Evolutionary conservation across 2,113 vertebrate species (phyloP), one percentile per base, ranked within the genome.

Genomic region (Peromyscus polionotus): DNA sequence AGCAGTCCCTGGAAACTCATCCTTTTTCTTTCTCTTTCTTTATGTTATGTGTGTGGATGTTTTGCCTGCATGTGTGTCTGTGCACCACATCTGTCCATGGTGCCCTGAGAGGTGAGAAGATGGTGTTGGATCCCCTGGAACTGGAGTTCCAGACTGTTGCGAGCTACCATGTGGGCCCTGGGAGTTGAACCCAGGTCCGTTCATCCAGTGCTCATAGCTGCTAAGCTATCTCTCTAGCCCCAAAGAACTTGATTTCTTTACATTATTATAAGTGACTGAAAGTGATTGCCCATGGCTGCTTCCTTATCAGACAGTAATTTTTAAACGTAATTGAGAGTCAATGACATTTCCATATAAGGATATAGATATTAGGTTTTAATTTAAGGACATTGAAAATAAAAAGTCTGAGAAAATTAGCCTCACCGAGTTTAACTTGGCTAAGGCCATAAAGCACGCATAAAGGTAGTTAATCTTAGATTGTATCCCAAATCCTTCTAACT

Each of bases 401-500:
- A 59, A 39, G 20, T 59, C 54, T 84, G 91, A 22, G 51, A 93
- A 76, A 88, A 0, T 67, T 19, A 91, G n/a, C 14, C 42, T 93
- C 45, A 11, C 16, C 1, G 57, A 88, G 4, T 93, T 80, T 88
- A 83, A 94, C 51, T 94, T 42, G 16, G 28, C 42, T 42, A 72
- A 89, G 77, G 17, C 80, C 68, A 83, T 2, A 48, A 54, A 84
- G 57, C 54, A 85, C 33, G n/a, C 76, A 51, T 4, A 81, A 0
- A 88, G 45, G 3, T 92, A 57, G 19, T 65, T 83, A 54, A 85
- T 86, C 72, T 93, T 91, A 70, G 19, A 93, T 95, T 94, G 89
- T 45, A 93, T 73, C 63, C n/a, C 31, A 88, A 65, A 72, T 65
- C 36, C 61, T 77, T 28, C 73, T 63, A 92, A 80, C 12, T 42